These are phyloP conservation scores for Netelia melanura DNA, from an alignment of 2,888 invertebrate species.

Conservation along the genomic window DNA sequence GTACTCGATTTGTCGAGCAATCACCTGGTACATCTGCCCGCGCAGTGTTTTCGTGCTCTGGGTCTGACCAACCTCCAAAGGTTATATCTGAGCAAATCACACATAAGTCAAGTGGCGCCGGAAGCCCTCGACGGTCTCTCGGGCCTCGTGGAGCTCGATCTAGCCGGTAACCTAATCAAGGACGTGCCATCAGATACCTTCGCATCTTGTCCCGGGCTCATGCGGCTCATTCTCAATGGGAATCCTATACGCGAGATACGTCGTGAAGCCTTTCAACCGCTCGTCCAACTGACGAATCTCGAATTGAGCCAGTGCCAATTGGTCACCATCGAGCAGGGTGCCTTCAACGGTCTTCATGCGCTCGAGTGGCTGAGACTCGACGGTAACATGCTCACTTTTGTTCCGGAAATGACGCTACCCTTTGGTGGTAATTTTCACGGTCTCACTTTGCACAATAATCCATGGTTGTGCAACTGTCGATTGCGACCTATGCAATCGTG, in stretches of 20 bases:
- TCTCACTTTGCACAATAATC: conserved; percentile 93
- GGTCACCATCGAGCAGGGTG: conserved; percentile 91
- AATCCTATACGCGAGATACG: conserved; percentile 93
- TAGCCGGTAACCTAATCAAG: conserved; percentile 92
- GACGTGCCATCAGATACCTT: conserved; percentile 93
- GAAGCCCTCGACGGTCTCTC: conserved; percentile 93
- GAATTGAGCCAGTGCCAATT: conserved; percentile 94
- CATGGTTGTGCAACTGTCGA: conserved; percentile 95
- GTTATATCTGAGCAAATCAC: conserved; percentile 92
- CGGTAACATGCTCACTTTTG: conserved; percentile 91
- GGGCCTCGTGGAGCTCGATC: conserved; percentile 95
- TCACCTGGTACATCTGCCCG: conserved; percentile 91
- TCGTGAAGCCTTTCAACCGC: conserved; percentile 90
- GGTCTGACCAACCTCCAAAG: conserved; percentile 94
- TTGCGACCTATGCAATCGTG: conserved; percentile 91
- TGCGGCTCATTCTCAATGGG: conserved; percentile 92
- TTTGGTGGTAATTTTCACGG: conserved; percentile 92
- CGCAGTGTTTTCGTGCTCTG: conserved; percentile 92
- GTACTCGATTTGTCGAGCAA: conserved; percentile 95
- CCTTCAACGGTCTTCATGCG: conserved; percentile 92
- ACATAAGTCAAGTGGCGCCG: conserved; percentile 91
- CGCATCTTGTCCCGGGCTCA: conserved; percentile 91
- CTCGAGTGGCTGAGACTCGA: conserved; percentile 94
- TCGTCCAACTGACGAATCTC: conserved; percentile 91
- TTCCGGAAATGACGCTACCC: conserved; percentile 83